phyloP scores from a whole-genome alignment of 2,888 invertebrate species.

The Sminthurides aquaticus region DNA sequence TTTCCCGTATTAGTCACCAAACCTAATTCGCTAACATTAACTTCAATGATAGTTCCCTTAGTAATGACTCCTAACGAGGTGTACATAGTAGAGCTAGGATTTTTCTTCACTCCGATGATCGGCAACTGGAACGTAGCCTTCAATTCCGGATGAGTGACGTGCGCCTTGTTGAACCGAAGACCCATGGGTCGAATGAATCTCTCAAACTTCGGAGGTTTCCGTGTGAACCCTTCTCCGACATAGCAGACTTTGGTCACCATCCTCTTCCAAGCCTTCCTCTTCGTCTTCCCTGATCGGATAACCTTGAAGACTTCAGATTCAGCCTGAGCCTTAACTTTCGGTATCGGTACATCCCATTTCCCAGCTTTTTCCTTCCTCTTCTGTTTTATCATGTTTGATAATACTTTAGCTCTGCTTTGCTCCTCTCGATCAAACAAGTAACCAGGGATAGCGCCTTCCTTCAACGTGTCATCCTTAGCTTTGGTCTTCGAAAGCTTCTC shows the following conservation, averaged over 20 bases:
- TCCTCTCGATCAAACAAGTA: slow-evolving; percentile 96
- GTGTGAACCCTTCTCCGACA: slow-evolving; percentile 95
- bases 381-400: slow-evolving; percentile 99
- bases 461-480: slow-evolving; percentile 69
- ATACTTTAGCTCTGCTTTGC: slow-evolving; percentile 84
- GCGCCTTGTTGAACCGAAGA: slow-evolving; percentile 89
- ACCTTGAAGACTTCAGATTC: slow-evolving; percentile 96
- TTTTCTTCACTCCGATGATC: slow-evolving; percentile 98
- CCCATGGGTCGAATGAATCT: slow-evolving; percentile 98
- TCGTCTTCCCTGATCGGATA: slow-evolving; percentile 80
- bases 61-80: slow-evolving; percentile 96
- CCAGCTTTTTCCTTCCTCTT: slow-evolving; percentile 99
- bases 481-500: slow-evolving; percentile 74
- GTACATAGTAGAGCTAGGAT: slow-evolving; percentile 94
- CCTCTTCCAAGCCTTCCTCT: slow-evolving; percentile 94
- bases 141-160: slow-evolving; percentile 97
- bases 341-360: slow-evolving; percentile 99
- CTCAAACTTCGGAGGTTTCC: slow-evolving; percentile 99
- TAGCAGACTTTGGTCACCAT: slow-evolving; percentile 98
- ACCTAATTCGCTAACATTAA: slow-evolving; percentile 96
- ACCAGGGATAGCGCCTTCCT: slow-evolving; percentile 88
- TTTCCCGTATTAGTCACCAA: slow-evolving; percentile 97
- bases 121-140: slow-evolving; percentile 96
- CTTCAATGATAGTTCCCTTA: slow-evolving; percentile 94
- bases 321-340: slow-evolving; percentile 92